Base-by-base conservation (phyloP, 2,113 vertebrate species). In the Zootoca vivipara region DNA sequence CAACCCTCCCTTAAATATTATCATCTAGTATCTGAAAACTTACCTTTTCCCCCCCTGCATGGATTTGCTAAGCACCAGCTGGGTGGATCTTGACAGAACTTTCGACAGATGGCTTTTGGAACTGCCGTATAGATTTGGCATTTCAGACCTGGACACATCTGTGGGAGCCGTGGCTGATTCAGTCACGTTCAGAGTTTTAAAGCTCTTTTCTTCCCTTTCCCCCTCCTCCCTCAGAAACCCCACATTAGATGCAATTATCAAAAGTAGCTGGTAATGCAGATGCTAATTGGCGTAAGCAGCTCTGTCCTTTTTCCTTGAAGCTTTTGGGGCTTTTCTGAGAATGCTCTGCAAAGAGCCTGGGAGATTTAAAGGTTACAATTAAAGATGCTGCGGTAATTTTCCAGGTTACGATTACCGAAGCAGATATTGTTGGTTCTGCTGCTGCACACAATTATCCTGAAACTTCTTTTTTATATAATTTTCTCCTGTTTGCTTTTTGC, bases 321-420 rank as follows among this genome's bases (percentile, higher is more conserved):
- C 6, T 82, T 4, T 18, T 72, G 78, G 56, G 77, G 18, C 18
- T n/a, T 89, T 72, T 93, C 91, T 28, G 40, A 74, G 91, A 92
- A 46, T 72, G 22, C 84, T 65, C 13, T 65, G 38, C 82, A 80
- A 82, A 93, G 75, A 4, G 1, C 89, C 91, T 79, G 74, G 83
- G 85, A 86, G 89, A 92, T 92, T 93, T 94, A 92, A 93, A 94
- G 78, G 83, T 91, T 35, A 24, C 64, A 52, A 86, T 70, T 70
- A 72, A 22, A 16, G 33, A 58, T 30, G 2, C 26, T 80, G 46
- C 30, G 12, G 5, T 80, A 80, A 87, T 87, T 46, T 40, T 56
- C 24, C 33, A 30, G 64, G 77, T 70, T 78, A 62, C 5, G 16
- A 28, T 80, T 80, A 80, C 65, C 2, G 15, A 3, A 12, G 20